Conservation (phyloP, 2,797 vertebrate species). For the Nannoperca australis region DNA sequence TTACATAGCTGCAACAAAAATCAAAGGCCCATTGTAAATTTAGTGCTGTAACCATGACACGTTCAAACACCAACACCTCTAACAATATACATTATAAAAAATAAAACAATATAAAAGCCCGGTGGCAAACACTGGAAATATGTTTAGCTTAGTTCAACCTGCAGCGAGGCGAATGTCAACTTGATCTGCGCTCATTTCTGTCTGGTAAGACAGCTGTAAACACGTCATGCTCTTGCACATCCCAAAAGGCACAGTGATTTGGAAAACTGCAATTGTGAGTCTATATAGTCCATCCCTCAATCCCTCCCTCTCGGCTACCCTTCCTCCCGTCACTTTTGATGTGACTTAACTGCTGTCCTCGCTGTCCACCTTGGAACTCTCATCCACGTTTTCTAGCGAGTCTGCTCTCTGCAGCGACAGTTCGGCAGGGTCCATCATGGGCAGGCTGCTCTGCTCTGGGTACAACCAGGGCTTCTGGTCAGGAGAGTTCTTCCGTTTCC, state of each 20-base stretch:
- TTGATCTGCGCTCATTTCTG: slow-evolving; percentile 57
- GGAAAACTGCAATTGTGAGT: slow-evolving; percentile 15
- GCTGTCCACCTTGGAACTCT: slow-evolving; percentile 71
- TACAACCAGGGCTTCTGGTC: slow-evolving; percentile 85
- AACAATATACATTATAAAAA: slow-evolving; percentile 1
- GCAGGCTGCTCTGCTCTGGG: slow-evolving; percentile 84
- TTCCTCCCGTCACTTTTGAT: neutral
- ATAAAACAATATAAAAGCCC: neutral
- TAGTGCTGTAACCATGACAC: slow-evolving; percentile 22
- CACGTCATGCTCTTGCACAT: slow-evolving; percentile 56
- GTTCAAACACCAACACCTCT: slow-evolving; percentile 37
- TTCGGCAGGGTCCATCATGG: slow-evolving; percentile 79
- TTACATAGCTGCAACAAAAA: slow-evolving; percentile 30
- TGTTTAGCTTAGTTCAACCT: slow-evolving; percentile 49
- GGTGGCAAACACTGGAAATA: slow-evolving; percentile 42
- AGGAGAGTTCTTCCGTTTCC: slow-evolving; percentile 84
- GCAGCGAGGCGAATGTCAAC: slow-evolving; percentile 45
- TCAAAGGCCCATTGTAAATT: slow-evolving; percentile 12
- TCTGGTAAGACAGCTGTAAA: slow-evolving; percentile 67
- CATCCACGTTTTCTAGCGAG: slow-evolving; percentile 86
- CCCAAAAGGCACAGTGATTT: slow-evolving; percentile 32
- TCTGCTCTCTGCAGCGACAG: slow-evolving; percentile 84
- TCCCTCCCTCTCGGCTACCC: slow-evolving; percentile 1
- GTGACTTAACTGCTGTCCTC: slow-evolving; percentile 80
- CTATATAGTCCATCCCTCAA: slow-evolving; percentile 17